Evolutionary conservation across 2,888 invertebrate genomes (phyloP).

Genomic region (Chloroclysta siterata): DNA sequence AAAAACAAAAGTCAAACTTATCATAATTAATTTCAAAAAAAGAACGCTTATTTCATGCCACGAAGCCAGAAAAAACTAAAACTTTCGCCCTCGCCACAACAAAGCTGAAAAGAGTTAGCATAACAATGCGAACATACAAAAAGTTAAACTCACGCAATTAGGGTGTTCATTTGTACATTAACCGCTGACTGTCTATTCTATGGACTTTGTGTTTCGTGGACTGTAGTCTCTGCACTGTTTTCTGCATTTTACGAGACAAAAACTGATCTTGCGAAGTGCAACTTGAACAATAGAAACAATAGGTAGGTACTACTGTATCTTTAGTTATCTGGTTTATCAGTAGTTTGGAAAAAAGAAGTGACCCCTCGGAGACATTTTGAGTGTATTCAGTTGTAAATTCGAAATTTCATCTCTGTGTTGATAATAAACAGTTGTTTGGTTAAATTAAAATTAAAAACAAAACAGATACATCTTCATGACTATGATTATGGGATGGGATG

Average conservation of each 20-base stretch:
- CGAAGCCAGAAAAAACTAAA: slow-evolving; percentile 40
- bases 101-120: slow-evolving; percentile 53
- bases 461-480: no score
- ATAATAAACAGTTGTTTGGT: no score
- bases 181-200: slow-evolving; percentile 56
- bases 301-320: neutral
- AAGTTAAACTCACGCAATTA: slow-evolving; percentile 64
- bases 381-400: no score
- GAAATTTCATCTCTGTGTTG: no score
- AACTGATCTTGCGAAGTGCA: neutral
- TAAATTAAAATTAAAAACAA: no score
- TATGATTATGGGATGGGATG: no score
- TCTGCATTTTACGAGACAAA: neutral
- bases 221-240: slow-evolving; percentile 14
- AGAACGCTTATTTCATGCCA: slow-evolving; percentile 35
- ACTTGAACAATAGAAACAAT: neutral
- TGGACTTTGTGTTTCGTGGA: slow-evolving; percentile 19
- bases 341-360: no score
- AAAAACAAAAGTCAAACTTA: slow-evolving; percentile 24
- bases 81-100: slow-evolving; percentile 44
- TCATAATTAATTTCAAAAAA: slow-evolving; percentile 26
- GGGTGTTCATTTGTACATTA: slow-evolving; percentile 64
- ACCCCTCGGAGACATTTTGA: no score
- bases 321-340: neutral
- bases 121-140: slow-evolving; percentile 59